Conservation (phyloP, 1,140 invertebrate species). For the Drosophila kanapiae region DNA sequence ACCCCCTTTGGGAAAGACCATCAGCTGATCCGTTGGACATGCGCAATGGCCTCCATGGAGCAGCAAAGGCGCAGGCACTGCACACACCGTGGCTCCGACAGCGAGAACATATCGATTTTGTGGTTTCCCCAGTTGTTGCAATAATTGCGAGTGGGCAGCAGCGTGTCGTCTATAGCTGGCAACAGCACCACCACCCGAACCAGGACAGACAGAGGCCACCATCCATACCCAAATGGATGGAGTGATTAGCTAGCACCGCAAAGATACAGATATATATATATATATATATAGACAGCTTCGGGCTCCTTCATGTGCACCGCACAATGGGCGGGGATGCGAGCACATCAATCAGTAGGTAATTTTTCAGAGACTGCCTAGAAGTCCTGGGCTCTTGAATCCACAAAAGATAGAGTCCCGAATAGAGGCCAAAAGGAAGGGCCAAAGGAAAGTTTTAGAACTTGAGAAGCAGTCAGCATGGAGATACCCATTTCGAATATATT, state of each 20-base stretch:
- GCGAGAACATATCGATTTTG: slow-evolving; percentile 54
- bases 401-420: not conserved
- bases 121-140: slow-evolving; percentile 31
- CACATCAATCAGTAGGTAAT: slow-evolving; percentile 15
- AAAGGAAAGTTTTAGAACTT: not conserved
- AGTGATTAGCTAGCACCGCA: slow-evolving; percentile 40
- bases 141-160: slow-evolving; percentile 19
- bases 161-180: not conserved
- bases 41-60: not conserved
- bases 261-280: not conserved
- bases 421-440: not conserved
- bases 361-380: not conserved
- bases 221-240: slow-evolving; percentile 16
- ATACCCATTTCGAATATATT: slow-evolving; percentile 82
- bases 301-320: slow-evolving; percentile 12
- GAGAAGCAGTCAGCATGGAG: slow-evolving; percentile 60
- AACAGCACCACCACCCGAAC: not conserved
- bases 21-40: slow-evolving; percentile 12
- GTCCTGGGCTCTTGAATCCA: not conserved
- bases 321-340: slow-evolving; percentile 19
- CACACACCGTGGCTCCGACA: slow-evolving; percentile 10
- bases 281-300: not conserved
- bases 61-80: slow-evolving; percentile 1
- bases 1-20: not conserved
- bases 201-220: slow-evolving; percentile 1